A percentile compares a stretch with the other conserved stretches of the same genome.
Conservation (phyloP, 2,113 vertebrate genomes). For the Phrynocephalus versicolor region DNA sequence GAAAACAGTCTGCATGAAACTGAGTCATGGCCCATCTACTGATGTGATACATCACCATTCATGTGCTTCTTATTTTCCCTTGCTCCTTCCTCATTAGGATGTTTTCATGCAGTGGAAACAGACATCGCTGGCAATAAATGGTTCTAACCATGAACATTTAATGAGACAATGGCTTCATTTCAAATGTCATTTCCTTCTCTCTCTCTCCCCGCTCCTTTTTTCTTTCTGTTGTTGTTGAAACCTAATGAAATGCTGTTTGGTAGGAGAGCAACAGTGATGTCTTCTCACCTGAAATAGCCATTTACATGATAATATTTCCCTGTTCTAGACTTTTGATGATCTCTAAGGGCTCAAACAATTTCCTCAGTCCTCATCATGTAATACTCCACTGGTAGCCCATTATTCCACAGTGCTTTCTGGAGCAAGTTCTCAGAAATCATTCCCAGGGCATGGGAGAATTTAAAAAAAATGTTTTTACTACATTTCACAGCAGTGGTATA, state of each 20-base stretch:
- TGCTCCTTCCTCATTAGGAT: neutral
- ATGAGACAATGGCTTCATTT: slow-evolving; percentile 18
- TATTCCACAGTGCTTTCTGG: neutral
- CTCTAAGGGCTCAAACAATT: neutral
- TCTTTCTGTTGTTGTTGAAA: neutral
- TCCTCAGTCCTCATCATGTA: neutral
- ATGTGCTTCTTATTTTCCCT: neutral
- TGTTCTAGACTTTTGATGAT: neutral
- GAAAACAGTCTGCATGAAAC: neutral
- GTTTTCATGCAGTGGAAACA: slow-evolving; percentile 13
- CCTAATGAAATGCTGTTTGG: neutral
- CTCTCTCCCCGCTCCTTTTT: neutral
- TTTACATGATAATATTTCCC: neutral
- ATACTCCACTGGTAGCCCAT: neutral
- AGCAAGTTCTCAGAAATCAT: neutral
- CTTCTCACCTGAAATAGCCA: neutral
- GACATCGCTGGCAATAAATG: slow-evolving; percentile 39
- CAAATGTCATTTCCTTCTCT: slow-evolving; percentile 1
- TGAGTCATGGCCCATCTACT: neutral
- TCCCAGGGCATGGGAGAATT: too few species aligned
- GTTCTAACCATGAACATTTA: slow-evolving; percentile 18
- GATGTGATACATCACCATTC: slow-evolving; percentile 24
- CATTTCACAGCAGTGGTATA: too few species aligned
- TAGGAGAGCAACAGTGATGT: neutral
- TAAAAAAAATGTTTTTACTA: too few species aligned